phyloP scores from a whole-genome alignment of 2,888 invertebrate genomes.

The Heterodera filipjevi region DNA sequence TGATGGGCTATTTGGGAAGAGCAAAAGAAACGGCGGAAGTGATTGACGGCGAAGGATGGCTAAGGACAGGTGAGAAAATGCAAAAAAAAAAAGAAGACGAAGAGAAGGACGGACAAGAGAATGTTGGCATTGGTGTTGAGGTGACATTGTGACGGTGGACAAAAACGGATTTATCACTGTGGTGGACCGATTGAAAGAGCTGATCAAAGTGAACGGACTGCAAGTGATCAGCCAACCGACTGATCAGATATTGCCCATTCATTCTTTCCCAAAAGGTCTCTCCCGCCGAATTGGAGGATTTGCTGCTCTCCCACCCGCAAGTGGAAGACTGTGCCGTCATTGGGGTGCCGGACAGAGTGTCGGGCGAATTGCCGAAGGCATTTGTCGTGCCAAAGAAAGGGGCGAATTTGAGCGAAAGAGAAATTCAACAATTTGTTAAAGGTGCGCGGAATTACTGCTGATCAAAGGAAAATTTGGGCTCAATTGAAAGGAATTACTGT shows the following conservation, averaged over 20 bases:
- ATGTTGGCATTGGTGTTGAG: conserved; percentile 66
- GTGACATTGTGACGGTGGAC: conserved; percentile 83
- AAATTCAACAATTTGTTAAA: conserved; percentile 39
- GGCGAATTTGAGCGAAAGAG: conserved; percentile 15
- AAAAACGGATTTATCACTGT: conserved; percentile 78
- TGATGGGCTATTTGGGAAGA: conserved; percentile 78
- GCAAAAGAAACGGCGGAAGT: conserved; percentile 45
- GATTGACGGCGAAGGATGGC: conserved; percentile 46
- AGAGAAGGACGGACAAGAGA: too few relatives aligned
- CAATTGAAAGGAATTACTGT: background rate
- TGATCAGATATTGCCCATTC: background rate
- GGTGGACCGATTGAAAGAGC: conserved; percentile 84
- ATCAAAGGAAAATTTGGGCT: too few relatives aligned
- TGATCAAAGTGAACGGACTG: conserved; percentile 85
- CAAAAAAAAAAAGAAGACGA: too few relatives aligned
- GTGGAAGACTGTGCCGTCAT: conserved; percentile 82
- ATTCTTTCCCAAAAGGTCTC: conserved; percentile 71
- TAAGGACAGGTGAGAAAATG: conserved; percentile 65
- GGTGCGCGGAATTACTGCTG: conserved; percentile 21
- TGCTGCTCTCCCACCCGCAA: conserved; percentile 76
- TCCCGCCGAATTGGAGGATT: conserved; percentile 83
- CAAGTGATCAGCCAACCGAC: conserved; percentile 71
- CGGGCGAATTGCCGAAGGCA: conserved; percentile 66
- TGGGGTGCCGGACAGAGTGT: conserved; percentile 73
- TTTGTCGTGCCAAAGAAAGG: conserved; percentile 48